Evolutionary conservation across 2,113 vertebrate species (phyloP), one percentile per base, ranked within the genome.

Genomic region (Turdus rufiventris): DNA sequence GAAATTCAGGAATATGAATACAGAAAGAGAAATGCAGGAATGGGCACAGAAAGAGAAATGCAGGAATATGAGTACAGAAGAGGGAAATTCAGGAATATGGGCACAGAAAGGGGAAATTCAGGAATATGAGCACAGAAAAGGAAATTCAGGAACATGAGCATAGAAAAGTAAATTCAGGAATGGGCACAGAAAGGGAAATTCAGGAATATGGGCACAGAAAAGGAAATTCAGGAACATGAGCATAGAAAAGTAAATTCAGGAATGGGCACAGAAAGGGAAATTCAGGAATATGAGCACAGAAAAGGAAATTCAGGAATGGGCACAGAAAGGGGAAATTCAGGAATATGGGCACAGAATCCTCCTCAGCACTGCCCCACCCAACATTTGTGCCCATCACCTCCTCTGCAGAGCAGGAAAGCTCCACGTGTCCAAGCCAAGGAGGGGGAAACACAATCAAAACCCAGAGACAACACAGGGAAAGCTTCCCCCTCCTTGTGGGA

Each of bases 391-490:
- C 53, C 73, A 34, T 3, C 81, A 28, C 28, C 53, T 45, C 21
- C 50, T 29, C 1, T 10, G 40, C 23, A 14, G 17, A 50, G 0
- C 10, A 74, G 14, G 61, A 34, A 34, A 25, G 24, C 31, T 51
- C 0, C 0, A 5, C 0, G 6, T 6, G 50, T 4, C 66, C 34
- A 7, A 23, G 36, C 1, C 7, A 10, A 50, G 29, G 29, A 65
- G 5, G 33, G 38, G 12, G 2, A 83, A 77, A 42, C 2, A 12
- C 0, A 3, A 23, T 26, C 61, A 60, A 0, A 36, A 43, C 11
- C n/a, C 65, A 72, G 36, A 53, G 28, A n/a, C n/a, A n/a, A n/a
- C n/a, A n/a, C n/a, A 14, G 48, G 61, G 45, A 86, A 81, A 77
- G 48, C 56, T 71, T 45, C 68, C 79, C 61, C 25, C n/a, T 71